phyloP scores from a whole-genome alignment of 2,888 invertebrate species.

The Neoascia interrupta region DNA sequence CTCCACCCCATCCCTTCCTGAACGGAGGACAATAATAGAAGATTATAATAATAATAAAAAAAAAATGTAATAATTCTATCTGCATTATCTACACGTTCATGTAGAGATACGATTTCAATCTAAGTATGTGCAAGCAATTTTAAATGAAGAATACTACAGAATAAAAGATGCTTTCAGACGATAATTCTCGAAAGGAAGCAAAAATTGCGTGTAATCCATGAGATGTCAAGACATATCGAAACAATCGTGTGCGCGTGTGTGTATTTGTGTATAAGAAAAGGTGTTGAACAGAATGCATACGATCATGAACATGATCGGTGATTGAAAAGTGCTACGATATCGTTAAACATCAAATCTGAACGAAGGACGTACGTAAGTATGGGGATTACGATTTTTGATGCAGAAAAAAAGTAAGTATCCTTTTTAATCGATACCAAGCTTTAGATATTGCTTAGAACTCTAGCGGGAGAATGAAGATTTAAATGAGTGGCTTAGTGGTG shows the following conservation, averaged over 20 bases:
- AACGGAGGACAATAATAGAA: slow-evolving; percentile 64
- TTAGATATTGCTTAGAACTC: no score
- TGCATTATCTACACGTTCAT: slow-evolving; percentile 60
- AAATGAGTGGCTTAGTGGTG: no score
- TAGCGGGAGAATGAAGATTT: no score
- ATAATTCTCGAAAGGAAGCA: slow-evolving; percentile 56
- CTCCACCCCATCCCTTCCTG: slow-evolving; percentile 18
- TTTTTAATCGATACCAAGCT: no score
- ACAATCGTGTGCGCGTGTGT: slow-evolving; percentile 12
- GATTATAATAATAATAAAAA: slow-evolving; percentile 60
- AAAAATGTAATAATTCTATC: slow-evolving; percentile 55
- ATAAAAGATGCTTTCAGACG: slow-evolving; percentile 59
- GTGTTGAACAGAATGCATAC: slow-evolving; percentile 5
- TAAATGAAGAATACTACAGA: slow-evolving; percentile 57
- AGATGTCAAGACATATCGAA: slow-evolving; percentile 9
- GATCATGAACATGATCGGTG: no score
- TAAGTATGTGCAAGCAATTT: slow-evolving; percentile 56
- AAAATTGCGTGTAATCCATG: slow-evolving; percentile 52
- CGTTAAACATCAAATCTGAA: background rate
- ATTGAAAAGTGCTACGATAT: no score
- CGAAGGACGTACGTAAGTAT: slow-evolving; percentile 25
- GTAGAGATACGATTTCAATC: slow-evolving; percentile 39
- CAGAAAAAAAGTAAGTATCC: no score
- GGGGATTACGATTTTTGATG: no score
- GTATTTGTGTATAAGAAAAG: no score